phyloP scores from a whole-genome alignment of 1,140 invertebrate genomes.

The Brachionus rubens region DNA sequence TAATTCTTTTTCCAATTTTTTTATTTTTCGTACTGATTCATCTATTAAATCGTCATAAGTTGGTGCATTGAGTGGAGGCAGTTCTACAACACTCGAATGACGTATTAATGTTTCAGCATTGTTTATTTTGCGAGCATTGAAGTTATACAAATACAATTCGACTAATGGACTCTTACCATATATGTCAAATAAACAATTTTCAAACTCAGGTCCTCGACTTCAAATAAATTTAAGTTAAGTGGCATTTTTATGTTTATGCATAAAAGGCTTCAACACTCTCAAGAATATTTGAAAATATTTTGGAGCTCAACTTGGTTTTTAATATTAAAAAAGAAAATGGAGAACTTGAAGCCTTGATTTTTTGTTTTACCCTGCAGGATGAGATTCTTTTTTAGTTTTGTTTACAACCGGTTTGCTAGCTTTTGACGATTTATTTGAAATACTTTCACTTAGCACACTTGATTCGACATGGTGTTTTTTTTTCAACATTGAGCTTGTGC shows the following conservation, averaged over 20 bases:
- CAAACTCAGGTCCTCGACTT: not conserved
- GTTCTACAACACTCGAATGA: not conserved
- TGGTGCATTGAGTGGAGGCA: constrained; percentile 14
- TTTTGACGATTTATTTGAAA: constrained; percentile 14
- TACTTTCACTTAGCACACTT: not conserved
- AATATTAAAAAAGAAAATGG: too few species aligned
- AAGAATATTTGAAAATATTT: too few species aligned
- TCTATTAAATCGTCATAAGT: constrained; percentile 17
- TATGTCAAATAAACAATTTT: constrained; percentile 30
- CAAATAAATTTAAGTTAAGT: not conserved
- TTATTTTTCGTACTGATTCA: constrained; percentile 21
- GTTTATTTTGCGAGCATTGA: constrained; percentile 5
- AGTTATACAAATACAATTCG: constrained; percentile 10
- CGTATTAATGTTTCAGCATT: constrained; percentile 6
- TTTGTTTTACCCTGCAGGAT: constrained; percentile 1
- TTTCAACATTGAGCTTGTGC: not conserved
- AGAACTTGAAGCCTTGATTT: too few species aligned
- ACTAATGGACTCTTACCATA: constrained; percentile 24
- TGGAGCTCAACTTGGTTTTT: too few species aligned
- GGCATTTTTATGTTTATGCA: too few species aligned
- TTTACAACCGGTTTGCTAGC: not conserved
- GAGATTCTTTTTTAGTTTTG: constrained; percentile 1
- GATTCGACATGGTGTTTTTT: not conserved
- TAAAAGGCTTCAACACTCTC: too few species aligned
- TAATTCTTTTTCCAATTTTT: constrained; percentile 23